These are phyloP conservation scores for Drosophila mercatorum DNA, from an alignment of 2,888 invertebrate species.

Conservation along the genomic window DNA sequence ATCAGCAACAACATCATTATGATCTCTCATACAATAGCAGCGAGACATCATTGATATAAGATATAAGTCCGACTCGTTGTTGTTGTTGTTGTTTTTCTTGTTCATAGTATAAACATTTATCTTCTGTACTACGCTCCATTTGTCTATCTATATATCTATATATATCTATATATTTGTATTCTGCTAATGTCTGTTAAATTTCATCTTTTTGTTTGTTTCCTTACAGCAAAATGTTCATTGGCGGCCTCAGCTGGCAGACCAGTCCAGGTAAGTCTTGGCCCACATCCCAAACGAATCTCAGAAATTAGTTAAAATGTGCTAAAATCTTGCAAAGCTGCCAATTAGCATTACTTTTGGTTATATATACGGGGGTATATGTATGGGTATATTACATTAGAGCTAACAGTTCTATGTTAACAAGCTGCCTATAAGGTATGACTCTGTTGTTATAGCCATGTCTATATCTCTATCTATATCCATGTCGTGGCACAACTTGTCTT, in stretches of 20 bases:
- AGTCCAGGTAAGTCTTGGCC: conserved; percentile 94
- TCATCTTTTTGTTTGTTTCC: conserved; percentile 21
- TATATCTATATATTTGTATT: conserved; percentile 9
- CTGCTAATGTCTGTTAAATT: conserved; percentile 53
- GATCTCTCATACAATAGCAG: conserved; percentile 46
- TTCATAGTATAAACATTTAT: conserved; percentile 43
- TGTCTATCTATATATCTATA: conserved; percentile 6
- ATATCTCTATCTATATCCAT: too few relatives aligned
- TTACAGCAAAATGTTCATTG: conserved; percentile 99
- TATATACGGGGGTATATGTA: not conserved
- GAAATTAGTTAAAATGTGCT: conserved; percentile 55
- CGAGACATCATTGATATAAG: conserved; percentile 52
- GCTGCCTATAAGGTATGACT: not conserved
- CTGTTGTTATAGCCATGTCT: not conserved
- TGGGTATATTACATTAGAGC: not conserved
- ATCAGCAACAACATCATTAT: conserved; percentile 18
- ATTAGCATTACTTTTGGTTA: conserved; percentile 55
- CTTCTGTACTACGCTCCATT: conserved; percentile 32
- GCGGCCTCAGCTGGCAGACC: conserved; percentile 99
- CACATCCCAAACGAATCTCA: conserved; percentile 20
- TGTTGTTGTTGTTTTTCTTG: conserved; percentile 20
- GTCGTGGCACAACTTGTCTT: too few relatives aligned
- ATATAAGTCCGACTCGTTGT: conserved; percentile 39
- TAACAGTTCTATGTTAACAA: conserved; percentile 55
- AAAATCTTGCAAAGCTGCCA: conserved; percentile 32